Evolutionary conservation across 2,797 vertebrate species (phyloP).

Genomic region (Hypotaenidia okinawae): DNA sequence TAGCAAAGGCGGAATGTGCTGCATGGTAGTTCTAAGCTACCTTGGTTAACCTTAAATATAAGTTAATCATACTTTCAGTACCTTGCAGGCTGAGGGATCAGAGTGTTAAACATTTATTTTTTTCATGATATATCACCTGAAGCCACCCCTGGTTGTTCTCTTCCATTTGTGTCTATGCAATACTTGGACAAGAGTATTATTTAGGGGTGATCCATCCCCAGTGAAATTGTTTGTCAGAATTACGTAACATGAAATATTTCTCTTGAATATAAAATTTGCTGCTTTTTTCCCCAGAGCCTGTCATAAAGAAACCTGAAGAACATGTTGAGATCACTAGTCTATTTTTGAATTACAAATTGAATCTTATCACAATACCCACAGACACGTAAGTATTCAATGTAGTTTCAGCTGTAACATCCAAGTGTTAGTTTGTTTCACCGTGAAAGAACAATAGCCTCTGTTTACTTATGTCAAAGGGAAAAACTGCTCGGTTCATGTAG

Average conservation of each 20-base stretch:
- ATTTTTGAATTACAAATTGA: slow-evolving; percentile 82
- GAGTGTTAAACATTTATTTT: background rate
- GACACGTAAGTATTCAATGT: slow-evolving; percentile 77
- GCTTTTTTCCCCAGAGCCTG: slow-evolving; percentile 75
- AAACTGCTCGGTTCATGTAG: background rate
- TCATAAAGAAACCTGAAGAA: slow-evolving; percentile 81
- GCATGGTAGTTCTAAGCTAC: background rate
- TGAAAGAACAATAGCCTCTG: background rate
- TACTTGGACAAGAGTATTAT: background rate
- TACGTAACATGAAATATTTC: background rate
- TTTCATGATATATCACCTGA: background rate
- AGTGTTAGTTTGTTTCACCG: background rate
- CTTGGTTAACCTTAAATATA: background rate
- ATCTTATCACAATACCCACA: slow-evolving; percentile 56
- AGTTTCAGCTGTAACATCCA: background rate
- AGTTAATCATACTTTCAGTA: background rate
- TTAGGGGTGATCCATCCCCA: background rate
- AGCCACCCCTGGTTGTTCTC: background rate
- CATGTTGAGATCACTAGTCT: slow-evolving; percentile 88
- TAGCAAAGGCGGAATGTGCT: background rate
- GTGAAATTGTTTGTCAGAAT: background rate
- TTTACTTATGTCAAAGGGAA: background rate
- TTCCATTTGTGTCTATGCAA: background rate
- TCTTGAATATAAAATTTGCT: background rate
- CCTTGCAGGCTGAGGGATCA: background rate